Base-by-base conservation (phyloP, 2,888 invertebrate genomes). In the Eristalis pertinax region DNA sequence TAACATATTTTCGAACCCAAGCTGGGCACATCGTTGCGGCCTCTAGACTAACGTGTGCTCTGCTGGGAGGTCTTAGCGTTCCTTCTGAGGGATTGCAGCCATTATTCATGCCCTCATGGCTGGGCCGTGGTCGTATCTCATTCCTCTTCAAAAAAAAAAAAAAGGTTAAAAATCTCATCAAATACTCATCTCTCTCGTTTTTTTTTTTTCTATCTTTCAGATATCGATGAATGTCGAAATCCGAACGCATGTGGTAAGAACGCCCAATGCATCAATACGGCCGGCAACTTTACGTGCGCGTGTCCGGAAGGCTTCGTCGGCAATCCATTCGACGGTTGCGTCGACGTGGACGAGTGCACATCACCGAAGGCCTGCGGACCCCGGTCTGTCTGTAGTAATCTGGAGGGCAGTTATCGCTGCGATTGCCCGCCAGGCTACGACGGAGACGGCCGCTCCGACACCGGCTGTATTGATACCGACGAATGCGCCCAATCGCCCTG, bases 171-270 rank as follows among this genome's bases (percentile, higher is more conserved):
- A 11, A 10, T 11, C 35, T 2, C 41, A n/a, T 43, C n/a, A n/a
- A 43, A 50, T 19, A 13, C 24, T 60, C 60, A 13, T 24, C 60
- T 13, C 13, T 38, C 43, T 62, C 10, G 35, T 35, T 24, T 15
- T 32, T 15, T 56, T 35, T 24, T 15, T 32, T 15, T 43, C 19
- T 64, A 92, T 93, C 88, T 92, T 93, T 87, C 93, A 95, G 98
- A 98, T 94, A 96, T 98, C 89, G 95, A 98, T 92, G 98, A 98
- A 94, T 98, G 98, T 94, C 94, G 94, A 91, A 94, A 96, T 92
- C 96, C 97, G 68, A 95, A 95, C 90, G 96, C 96, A 89, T 98
- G 98, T 92, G 98, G 98, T 84, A 94, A 94, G 76, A 96, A 97
- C 91, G 96, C 98, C 60, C 91, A 96, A 74, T 98, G 98, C 92